A percentile compares a stretch with the other conserved stretches of the same genome.
These are phyloP conservation scores for Serranus cabrilla DNA, from an alignment of 2,797 vertebrate genomes.

Conservation along the genomic window DNA sequence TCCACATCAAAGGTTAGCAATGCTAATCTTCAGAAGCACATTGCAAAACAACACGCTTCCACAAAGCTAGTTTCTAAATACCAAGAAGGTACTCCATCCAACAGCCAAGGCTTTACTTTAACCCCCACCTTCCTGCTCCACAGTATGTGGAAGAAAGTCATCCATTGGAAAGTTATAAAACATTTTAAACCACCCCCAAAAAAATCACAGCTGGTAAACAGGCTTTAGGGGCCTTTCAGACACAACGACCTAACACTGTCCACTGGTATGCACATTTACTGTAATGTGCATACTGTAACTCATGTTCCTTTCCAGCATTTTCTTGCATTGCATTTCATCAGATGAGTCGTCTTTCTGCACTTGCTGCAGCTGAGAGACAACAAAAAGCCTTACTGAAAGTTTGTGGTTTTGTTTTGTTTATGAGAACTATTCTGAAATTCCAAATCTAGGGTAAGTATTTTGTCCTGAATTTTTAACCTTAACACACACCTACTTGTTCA, in stretches of 20 bases:
- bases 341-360: conserved; percentile 1
- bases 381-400: conserved; percentile 21
- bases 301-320: conserved; percentile 17
- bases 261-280: not conserved
- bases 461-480: conserved; percentile 61
- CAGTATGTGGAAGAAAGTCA: too few species aligned
- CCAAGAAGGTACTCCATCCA: too few species aligned
- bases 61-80: too few species aligned
- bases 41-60: too few species aligned
- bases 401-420: conserved; percentile 29
- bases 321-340: conserved; percentile 35
- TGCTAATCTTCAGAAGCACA: too few species aligned
- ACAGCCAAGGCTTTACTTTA: too few species aligned
- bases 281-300: not conserved
- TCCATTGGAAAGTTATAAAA: too few species aligned
- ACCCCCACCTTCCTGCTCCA: too few species aligned
- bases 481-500: conserved; percentile 54
- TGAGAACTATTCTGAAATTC: conserved; percentile 22
- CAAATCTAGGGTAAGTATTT: conserved; percentile 36
- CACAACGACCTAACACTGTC: not conserved
- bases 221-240: too few species aligned
- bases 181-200: too few species aligned
- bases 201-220: too few species aligned
- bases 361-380: conserved; percentile 16
- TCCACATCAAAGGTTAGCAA: too few species aligned